Percentiles rank a stretch among this genome's conserved stretches.
These are phyloP conservation scores for Salvelinus sp. DNA, from an alignment of 2,113 vertebrate species.

Conservation along the genomic window DNA sequence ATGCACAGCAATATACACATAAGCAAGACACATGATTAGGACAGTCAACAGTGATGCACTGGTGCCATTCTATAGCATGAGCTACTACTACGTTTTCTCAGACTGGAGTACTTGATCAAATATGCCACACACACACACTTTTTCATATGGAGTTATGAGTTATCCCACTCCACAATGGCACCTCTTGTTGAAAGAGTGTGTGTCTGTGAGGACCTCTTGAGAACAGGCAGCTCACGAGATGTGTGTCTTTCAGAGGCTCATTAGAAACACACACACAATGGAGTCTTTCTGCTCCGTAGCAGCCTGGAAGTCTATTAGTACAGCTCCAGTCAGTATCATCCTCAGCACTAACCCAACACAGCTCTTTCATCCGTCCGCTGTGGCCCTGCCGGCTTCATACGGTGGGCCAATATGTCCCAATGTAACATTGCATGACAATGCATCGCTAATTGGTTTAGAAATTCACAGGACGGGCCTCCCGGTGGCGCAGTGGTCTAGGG, in stretches of 20 bases:
- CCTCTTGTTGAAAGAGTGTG: constrained; percentile 43
- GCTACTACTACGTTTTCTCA: background rate
- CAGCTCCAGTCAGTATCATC: constrained; percentile 25
- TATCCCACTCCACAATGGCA: constrained; percentile 46
- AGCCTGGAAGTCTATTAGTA: constrained; percentile 44
- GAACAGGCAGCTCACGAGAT: constrained; percentile 11
- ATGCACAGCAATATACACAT: constrained; percentile 23
- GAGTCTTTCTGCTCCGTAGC: constrained; percentile 55
- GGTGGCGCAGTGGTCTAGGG: too few species aligned
- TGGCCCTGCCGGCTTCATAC: background rate
- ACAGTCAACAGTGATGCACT: constrained; percentile 2
- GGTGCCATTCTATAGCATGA: background rate
- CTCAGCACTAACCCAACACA: constrained; percentile 11
- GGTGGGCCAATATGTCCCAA: background rate
- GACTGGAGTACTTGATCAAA: constrained; percentile 3
- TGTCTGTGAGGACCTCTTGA: constrained; percentile 29
- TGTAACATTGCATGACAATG: background rate
- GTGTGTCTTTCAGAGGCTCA: constrained; percentile 52
- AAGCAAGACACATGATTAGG: constrained; percentile 41
- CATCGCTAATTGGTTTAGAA: background rate
- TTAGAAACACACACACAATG: constrained; percentile 67
- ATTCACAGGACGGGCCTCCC: background rate
- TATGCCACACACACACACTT: background rate
- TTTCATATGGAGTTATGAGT: background rate
- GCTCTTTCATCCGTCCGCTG: background rate